Percentiles rank a stretch among this genome's conserved stretches.
Evolutionary conservation across 2,888 invertebrate genomes (phyloP).

Genomic region (Drosophila trichaetosa): DNA sequence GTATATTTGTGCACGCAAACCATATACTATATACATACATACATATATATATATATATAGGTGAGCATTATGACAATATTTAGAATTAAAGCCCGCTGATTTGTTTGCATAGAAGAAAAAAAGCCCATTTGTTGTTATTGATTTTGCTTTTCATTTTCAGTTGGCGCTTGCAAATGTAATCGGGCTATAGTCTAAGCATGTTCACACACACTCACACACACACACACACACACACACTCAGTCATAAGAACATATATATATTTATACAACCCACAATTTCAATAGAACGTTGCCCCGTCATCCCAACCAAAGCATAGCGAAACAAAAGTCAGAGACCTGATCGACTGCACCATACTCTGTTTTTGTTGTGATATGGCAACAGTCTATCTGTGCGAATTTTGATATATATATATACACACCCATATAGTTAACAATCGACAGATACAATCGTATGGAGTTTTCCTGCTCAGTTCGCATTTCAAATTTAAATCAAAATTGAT

Average conservation of each 20-base stretch:
- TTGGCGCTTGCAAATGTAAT: constrained; percentile 14
- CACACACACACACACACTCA: background rate
- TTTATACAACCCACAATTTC: constrained; percentile 1
- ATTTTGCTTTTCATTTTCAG: constrained; percentile 36
- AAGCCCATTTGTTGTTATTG: constrained; percentile 31
- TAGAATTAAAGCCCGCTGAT: constrained; percentile 15
- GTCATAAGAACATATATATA: background rate
- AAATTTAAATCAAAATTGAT: background rate
- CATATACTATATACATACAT: background rate
- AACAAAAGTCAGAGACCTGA: background rate
- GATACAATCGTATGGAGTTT: too few species aligned
- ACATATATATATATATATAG: constrained; percentile 2
- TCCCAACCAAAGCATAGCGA: background rate
- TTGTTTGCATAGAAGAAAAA: constrained; percentile 4
- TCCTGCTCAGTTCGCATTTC: background rate
- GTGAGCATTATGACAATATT: constrained; percentile 7
- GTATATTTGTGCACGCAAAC: background rate
- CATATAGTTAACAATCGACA: background rate
- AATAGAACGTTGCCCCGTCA: constrained; percentile 7
- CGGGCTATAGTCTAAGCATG: background rate
- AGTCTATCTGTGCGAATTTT: too few species aligned
- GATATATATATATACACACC: background rate
- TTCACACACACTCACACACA: background rate
- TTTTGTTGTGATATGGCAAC: background rate
- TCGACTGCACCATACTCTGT: background rate